Conservation (phyloP, 2,113 vertebrate species). For the Cisticola juncidis region DNA sequence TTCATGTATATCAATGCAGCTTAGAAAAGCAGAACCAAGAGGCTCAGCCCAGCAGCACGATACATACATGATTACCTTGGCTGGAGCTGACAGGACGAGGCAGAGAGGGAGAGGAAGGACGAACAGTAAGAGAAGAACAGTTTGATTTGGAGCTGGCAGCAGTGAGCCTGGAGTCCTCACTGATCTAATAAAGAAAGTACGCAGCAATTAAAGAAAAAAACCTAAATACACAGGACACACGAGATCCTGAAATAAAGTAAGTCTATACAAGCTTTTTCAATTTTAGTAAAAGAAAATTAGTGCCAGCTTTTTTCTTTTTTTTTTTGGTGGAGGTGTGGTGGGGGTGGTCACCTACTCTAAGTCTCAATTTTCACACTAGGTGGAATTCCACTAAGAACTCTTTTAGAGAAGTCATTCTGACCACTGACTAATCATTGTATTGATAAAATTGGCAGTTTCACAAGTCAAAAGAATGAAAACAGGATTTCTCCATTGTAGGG, state of each 20-base stretch:
- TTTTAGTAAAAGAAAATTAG: background rate
- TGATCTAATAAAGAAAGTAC: conserved; percentile 85
- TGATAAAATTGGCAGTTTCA: background rate
- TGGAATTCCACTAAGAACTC: background rate
- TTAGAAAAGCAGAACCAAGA: conserved; percentile 67
- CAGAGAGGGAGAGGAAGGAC: conserved; percentile 80
- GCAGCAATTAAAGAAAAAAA: conserved; percentile 56
- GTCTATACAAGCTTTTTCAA: background rate
- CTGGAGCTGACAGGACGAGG: conserved; percentile 89
- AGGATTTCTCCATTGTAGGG: background rate
- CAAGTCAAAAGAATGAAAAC: background rate
- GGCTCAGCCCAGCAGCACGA: conserved; percentile 77
- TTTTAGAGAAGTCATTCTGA: background rate
- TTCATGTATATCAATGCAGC: conserved; percentile 70
- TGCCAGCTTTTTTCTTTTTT: background rate
- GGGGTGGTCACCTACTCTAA: background rate
- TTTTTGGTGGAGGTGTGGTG: rapidly evolving
- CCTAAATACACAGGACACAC: background rate
- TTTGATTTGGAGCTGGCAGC: conserved; percentile 77
- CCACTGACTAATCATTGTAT: background rate
- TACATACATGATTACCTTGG: conserved; percentile 96
- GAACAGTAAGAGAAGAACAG: conserved; percentile 73
- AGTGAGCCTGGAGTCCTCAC: conserved; percentile 86
- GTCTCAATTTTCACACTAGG: background rate
- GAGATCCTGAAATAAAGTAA: background rate